Conservation (phyloP, 1,140 invertebrate species). For the Lordiphosa collinella region DNA sequence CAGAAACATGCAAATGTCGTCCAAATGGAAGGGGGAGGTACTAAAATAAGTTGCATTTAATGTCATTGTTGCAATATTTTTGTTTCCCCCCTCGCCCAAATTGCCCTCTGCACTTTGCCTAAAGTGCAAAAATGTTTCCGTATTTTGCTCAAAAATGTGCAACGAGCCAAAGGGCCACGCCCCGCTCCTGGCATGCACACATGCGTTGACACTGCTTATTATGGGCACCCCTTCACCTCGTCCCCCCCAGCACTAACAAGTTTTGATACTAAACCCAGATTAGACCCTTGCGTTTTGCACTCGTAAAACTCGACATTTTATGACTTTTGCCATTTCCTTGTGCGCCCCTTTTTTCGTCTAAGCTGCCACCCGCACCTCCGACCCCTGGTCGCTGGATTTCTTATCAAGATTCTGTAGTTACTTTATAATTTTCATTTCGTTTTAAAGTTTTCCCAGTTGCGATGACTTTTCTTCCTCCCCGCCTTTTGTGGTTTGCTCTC, state of each 20-base stretch:
- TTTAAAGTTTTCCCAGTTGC: slow-evolving; percentile 50
- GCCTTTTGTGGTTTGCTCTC: slow-evolving; percentile 25
- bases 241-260: slow-evolving; percentile 51
- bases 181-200: slow-evolving; percentile 25
- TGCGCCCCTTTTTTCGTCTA: slow-evolving; percentile 10
- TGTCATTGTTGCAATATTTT: slow-evolving; percentile 75
- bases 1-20: slow-evolving; percentile 51
- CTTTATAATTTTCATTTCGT: slow-evolving; percentile 75
- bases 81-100: slow-evolving; percentile 28
- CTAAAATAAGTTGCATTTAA: slow-evolving; percentile 74
- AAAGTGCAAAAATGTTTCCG: slow-evolving; percentile 76
- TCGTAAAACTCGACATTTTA: slow-evolving; percentile 77
- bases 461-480: slow-evolving; percentile 19
- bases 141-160: slow-evolving; percentile 53
- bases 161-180: slow-evolving; percentile 20
- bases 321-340: slow-evolving; percentile 75
- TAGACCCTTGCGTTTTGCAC: slow-evolving; percentile 77
- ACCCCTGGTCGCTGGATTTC: slow-evolving; percentile 27
- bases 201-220: slow-evolving; percentile 76
- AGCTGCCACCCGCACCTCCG: neutral
- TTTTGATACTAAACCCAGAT: slow-evolving; percentile 76
- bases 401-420: slow-evolving; percentile 78
- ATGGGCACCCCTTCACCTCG: slow-evolving; percentile 20
- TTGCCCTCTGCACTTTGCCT: slow-evolving; percentile 61
- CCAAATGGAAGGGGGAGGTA: neutral